phyloP scores from a whole-genome alignment of 2,797 vertebrate species.

The Manis crassicaudata region DNA sequence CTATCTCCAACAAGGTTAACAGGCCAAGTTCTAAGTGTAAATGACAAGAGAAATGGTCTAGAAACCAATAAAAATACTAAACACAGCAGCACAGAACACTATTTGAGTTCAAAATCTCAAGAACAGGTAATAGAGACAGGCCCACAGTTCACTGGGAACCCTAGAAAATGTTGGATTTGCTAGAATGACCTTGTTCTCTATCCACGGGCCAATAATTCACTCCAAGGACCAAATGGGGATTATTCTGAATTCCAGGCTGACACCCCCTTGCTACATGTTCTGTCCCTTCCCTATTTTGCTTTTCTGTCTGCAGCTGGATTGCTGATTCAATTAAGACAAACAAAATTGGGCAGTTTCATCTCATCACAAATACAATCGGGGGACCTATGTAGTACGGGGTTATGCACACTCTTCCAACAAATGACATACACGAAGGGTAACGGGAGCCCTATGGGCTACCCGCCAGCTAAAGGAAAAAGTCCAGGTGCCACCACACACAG shows the following conservation, averaged over 20 bases:
- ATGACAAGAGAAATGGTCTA: neutral
- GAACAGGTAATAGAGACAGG: accelerated
- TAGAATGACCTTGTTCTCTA: neutral
- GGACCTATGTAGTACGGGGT: neutral
- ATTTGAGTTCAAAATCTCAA: neutral
- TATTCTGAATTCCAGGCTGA: neutral
- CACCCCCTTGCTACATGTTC: accelerated
- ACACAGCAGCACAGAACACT: neutral
- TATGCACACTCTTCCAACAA: neutral
- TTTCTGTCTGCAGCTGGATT: neutral
- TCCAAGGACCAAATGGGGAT: neutral
- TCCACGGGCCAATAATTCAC: neutral
- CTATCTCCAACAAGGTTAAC: neutral
- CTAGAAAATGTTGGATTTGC: neutral
- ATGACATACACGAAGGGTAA: neutral
- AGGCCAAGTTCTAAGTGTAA: neutral
- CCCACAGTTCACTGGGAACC: neutral
- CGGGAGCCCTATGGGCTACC: neutral
- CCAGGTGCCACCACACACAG: neutral
- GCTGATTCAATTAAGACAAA: neutral
- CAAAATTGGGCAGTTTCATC: accelerated
- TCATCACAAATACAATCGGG: accelerated
- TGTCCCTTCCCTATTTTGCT: neutral
- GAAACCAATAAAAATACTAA: neutral
- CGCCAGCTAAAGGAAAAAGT: neutral